Base-by-base conservation (phyloP, 1,140 invertebrate genomes). In the Ceratina calcarata region DNA sequence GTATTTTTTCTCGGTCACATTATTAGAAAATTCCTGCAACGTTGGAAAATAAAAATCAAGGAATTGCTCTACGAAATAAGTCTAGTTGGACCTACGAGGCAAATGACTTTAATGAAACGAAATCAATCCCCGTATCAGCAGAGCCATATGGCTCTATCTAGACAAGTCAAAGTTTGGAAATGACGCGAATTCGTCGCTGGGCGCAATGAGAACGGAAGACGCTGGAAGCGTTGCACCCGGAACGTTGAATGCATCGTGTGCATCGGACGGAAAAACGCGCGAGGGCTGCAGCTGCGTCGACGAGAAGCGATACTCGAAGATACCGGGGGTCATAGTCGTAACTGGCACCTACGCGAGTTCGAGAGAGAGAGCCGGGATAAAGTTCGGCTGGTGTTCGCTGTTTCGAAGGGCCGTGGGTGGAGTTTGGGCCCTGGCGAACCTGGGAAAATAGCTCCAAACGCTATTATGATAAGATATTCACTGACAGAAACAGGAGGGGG, bases 391-490 rank as follows among this genome's bases (percentile, higher is more conserved):
- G 27, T 57, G 60, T 72, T 72, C 64, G 68, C 70, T 57, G 37
- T 64, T 78, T 64, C 61, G 72, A 77, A 78, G 78, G 70, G 75
- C 22, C 15, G 32, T 18, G 2, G 78, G 24, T 27, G 62, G 37
- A 24, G 49, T 24, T 68, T 37, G 1, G n/a, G 49, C n/a, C 75
- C 57, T 58, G 74, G 22, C 53, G 70, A 77, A 68, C 71, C 81
- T 57, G 79, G 51, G 69, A 58, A 72, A 84, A 77, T 80, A 61
- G 62, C 69, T 58, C 20, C 61, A 60, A 45, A 13, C 66, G 66
- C 82, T 88, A 90, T 91, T 91, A 89, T 89, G 88, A 91, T 91
- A 90, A 91, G 87, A 90, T 90, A 90, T 91, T 89, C 89, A 87
- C 89, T 87, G 89, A 86, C 83, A 89, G 89, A 89, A 90, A 90